Base-by-base conservation (phyloP, 2,797 vertebrate species). In the Rhynchotus rufescens region DNA sequence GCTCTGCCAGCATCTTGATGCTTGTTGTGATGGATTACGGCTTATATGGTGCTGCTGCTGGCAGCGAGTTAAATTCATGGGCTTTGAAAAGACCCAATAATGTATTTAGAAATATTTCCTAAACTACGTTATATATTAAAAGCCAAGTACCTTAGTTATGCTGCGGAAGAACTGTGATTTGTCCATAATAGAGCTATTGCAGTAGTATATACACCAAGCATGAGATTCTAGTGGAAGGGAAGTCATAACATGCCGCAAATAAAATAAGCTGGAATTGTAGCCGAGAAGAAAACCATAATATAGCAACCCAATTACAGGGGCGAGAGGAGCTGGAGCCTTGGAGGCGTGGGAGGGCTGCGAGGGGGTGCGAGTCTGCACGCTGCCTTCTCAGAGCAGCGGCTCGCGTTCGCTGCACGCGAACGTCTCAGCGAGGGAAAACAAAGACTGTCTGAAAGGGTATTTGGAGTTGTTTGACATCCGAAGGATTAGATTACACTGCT, bases 21-120 rank as follows among this genome's bases (percentile, higher is more conserved):
- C 85, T n/a, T 34, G 23, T 42, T 3, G 9, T 82, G 91, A 85
- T 92, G 81, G 91, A 91, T 93, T 38, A 38, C 32, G 75, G 26
- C 60, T 84, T 82, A 7, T 80, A 59, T 38, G 5, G 47, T 89
- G 12, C 88, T 93, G 83, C 89, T 86, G 42, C 22, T 92, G 91
- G 79, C 79, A 85, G 92, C 86, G 45, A 60, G 62, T 91, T 86
- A 64, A 92, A 66, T 82, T 93, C 83, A 76, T 1, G 2, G 92
- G 86, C 86, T 72, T 85, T 76, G 62, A 80, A 94, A 93, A 90
- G 90, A 17, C 65, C 88, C 86, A 78, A 66, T 93, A 93, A 90
- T 83, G 76, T 61, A 77, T 78, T 95, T 91, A 94, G 91, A 95
- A 92, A 64, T 88, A 86, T 69, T 91, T 79, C 94, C 85, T 85